Base-by-base conservation (phyloP, 2,113 vertebrate genomes). In the Malurus elegans region DNA sequence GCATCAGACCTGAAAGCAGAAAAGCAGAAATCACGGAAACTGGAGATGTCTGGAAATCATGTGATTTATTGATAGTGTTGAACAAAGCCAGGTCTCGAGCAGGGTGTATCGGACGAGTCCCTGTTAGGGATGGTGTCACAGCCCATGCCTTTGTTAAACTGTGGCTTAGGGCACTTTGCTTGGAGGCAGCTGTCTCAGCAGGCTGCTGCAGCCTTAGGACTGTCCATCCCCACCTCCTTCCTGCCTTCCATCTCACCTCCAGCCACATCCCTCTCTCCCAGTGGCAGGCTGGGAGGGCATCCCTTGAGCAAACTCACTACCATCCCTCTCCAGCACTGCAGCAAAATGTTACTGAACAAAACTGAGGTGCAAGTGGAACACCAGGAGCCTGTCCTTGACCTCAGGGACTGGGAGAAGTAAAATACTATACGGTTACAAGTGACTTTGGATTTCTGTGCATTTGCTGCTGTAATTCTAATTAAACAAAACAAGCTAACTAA, bases 401-500 rank as follows among this genome's bases (percentile, higher is more conserved):
- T 67, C 0, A 47, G 38, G 6, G n/a, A 42, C 29, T 48, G 42
- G 3, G 24, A 65, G 32, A 31, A 79, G n/a, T 10, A 51, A 38
- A 88, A 79, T 20, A 47, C 2, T 32, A 16, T 29, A 86, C 62
- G 18, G 14, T 44, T 47, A 38, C 24, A 2, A 5, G 29, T 48
- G 36, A 73, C 18, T 62, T 60, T 13, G 12, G 20, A 56, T 65
- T 95, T 89, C 56, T 84, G 51, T 17, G 67, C 32, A 78, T 67
- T 29, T 54, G 18, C 26, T 73, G 47, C 24, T 40, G 17, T 29
- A 71, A 25, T 54, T 48, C 36, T 80, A 64, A 86, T 66, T 54
- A 70, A 94, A 86, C 31, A 75, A 82, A 82, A 16, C 5, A 32
- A 28, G 24, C 50, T 90, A 76, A 66, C 70, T 83, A 87, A 84